phyloP scores from a whole-genome alignment of 1,140 invertebrate species.

The Temnothorax nylanderi region DNA sequence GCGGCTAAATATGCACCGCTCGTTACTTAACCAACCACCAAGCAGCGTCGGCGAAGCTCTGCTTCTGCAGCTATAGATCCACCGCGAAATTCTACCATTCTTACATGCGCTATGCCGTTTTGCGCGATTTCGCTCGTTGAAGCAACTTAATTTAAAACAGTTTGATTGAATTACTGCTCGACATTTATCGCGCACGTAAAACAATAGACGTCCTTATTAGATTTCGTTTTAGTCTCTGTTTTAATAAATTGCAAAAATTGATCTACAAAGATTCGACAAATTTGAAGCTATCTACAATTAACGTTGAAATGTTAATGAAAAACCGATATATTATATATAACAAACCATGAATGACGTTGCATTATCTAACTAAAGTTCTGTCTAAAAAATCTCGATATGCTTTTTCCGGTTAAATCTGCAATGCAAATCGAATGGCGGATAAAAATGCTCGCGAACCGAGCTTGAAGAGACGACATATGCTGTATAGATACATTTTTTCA shows the following conservation, averaged over 20 bases:
- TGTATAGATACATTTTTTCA: constrained; percentile 64
- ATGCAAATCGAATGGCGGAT: constrained; percentile 76
- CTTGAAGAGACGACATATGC: constrained; percentile 77
- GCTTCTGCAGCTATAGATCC: constrained; percentile 47
- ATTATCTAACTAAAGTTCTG: constrained; percentile 69
- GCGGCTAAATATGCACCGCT: constrained; percentile 69
- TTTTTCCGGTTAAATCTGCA: constrained; percentile 79
- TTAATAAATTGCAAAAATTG: neutral
- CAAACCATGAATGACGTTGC: constrained; percentile 48
- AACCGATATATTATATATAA: neutral
- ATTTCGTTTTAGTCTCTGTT: neutral
- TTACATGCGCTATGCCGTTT: constrained; percentile 54
- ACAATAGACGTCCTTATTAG: constrained; percentile 27
- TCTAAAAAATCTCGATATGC: constrained; percentile 68
- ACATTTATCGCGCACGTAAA: constrained; percentile 55
- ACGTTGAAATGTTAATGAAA: neutral
- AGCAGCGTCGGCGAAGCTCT: constrained; percentile 62
- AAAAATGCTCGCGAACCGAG: constrained; percentile 74
- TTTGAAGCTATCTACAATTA: neutral
- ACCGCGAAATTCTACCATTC: constrained; percentile 61
- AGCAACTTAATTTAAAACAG: constrained; percentile 60
- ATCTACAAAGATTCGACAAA: constrained; percentile 1
- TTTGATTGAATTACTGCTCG: constrained; percentile 60
- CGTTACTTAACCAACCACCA: constrained; percentile 70
- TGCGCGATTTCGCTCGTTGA: constrained; percentile 55